Conservation (phyloP, 1,140 invertebrate genomes). For the Dinothrombium tinctorium region DNA sequence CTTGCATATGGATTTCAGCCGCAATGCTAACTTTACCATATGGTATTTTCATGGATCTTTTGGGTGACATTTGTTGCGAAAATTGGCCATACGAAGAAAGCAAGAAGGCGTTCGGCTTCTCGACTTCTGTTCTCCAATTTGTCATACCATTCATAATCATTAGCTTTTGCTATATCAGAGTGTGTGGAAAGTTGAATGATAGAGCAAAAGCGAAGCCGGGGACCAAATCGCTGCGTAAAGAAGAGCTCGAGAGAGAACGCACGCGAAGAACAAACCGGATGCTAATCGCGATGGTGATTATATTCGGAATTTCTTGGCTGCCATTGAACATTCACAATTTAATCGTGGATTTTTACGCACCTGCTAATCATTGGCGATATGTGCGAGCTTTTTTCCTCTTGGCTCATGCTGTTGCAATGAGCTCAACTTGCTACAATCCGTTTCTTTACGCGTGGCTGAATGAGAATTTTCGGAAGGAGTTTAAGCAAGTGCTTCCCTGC, state of each 20-base stretch:
- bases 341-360: conserved; percentile 56
- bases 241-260: conserved; percentile 36
- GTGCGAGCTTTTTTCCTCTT: conserved; percentile 24
- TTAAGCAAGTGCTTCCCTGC: conserved; percentile 28
- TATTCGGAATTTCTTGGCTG: conserved; percentile 87
- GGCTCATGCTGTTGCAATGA: conserved; percentile 29
- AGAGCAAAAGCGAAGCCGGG: conserved; percentile 48
- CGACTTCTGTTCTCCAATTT: conserved; percentile 76
- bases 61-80: conserved; percentile 56
- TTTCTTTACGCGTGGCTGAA: conserved; percentile 62
- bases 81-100: conserved; percentile 53
- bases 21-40: conserved; percentile 59
- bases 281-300: conserved; percentile 87
- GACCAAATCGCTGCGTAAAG: conserved; percentile 37
- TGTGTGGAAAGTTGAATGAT: conserved; percentile 61
- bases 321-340: conserved; percentile 75
- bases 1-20: conserved; percentile 46
- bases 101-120: conserved; percentile 45
- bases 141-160: conserved; percentile 81
- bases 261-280: conserved; percentile 58
- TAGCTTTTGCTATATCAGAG: conserved; percentile 70
- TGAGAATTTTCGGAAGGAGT: conserved; percentile 92
- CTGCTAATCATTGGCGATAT: conserved; percentile 23
- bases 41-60: conserved; percentile 44
- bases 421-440: conserved; percentile 29